phyloP scores from a whole-genome alignment of 2,113 vertebrate species.

The Murina feae region DNA sequence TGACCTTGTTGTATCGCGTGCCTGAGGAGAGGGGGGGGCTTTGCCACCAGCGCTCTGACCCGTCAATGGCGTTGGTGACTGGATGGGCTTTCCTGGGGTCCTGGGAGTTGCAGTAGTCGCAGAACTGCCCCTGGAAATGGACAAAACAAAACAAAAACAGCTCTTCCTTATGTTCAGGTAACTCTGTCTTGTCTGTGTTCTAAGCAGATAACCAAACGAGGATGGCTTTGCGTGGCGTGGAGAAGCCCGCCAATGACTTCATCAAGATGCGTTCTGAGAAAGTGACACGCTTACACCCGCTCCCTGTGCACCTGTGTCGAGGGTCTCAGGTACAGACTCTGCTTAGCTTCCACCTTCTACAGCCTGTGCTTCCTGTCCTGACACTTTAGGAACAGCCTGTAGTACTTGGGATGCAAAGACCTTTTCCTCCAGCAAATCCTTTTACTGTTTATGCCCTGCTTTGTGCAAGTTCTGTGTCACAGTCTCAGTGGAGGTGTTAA shows the following conservation, averaged over 20 bases:
- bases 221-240: neutral
- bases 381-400: neutral
- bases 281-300: neutral
- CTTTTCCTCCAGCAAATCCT: neutral
- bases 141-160: neutral
- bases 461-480: no score
- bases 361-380: neutral
- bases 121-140: constrained; percentile 89
- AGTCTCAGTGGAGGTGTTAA: fast-evolving
- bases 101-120: constrained; percentile 90
- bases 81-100: constrained; percentile 90
- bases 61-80: constrained; percentile 88
- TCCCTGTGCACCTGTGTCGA: neutral
- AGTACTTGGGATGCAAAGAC: neutral
- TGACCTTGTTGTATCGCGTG: constrained; percentile 87
- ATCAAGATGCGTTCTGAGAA: neutral
- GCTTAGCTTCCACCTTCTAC: neutral
- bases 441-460: neutral
- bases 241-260: neutral
- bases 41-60: constrained; percentile 96
- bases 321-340: neutral
- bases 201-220: neutral
- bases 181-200: neutral
- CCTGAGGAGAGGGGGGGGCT: constrained; percentile 95
- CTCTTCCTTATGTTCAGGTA: neutral